A percentile compares a stretch with the other conserved stretches of the same genome.
Conservation (phyloP, 2,113 vertebrate genomes). For the Rynchops niger region DNA sequence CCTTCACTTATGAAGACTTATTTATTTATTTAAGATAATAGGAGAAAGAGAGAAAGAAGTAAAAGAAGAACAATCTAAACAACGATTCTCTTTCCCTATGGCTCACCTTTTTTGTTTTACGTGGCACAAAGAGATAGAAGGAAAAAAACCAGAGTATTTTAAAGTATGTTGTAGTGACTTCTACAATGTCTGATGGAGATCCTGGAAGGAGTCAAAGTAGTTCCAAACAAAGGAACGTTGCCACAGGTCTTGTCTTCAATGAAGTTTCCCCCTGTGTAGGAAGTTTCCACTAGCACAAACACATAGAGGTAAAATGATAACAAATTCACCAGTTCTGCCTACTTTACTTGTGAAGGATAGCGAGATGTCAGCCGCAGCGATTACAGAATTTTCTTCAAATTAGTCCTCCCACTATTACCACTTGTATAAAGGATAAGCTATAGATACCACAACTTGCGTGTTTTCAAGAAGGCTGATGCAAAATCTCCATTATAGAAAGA, state of each 20-base stretch:
- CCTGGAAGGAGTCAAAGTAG: neutral
- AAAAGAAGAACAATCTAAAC: neutral
- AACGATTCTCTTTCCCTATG: neutral
- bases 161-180: neutral
- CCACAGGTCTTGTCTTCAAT: neutral
- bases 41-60: neutral
- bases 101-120: neutral
- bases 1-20: neutral
- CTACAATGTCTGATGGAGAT: neutral
- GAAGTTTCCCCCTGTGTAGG: neutral
- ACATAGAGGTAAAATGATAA: neutral
- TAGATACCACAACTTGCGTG: neutral
- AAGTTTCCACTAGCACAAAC: neutral
- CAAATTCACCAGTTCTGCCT: neutral
- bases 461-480: neutral
- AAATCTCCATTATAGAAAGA: neutral
- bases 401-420: neutral
- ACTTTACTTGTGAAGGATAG: neutral
- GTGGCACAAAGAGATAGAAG: neutral
- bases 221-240: neutral
- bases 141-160: accelerated
- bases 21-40: neutral
- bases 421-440: neutral
- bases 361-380: neutral
- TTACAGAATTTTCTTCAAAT: neutral